Conservation (phyloP, 2,888 invertebrate genomes). For the Neoascia interrupta region DNA sequence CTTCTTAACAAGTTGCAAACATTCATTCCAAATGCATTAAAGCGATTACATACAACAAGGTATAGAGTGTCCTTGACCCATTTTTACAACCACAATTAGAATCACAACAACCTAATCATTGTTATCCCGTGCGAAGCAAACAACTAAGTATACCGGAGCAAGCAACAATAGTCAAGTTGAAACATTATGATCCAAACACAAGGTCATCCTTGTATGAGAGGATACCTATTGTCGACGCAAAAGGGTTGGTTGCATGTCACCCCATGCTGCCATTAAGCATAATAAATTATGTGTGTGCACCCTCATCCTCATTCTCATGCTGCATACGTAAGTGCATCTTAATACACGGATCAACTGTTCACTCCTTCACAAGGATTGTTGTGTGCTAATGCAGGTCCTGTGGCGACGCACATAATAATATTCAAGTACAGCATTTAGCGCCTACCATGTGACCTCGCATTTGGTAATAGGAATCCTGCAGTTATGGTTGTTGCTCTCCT, state of each 20-base stretch:
- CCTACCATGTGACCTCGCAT: conserved; percentile 41
- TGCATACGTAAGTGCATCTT: conserved; percentile 17
- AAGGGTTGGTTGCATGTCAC: conserved; percentile 44
- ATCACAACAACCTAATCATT: conserved; percentile 13
- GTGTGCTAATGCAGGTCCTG: conserved; percentile 12
- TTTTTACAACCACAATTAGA: conserved; percentile 21
- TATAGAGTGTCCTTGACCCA: conserved; percentile 35
- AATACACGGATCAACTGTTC: too few species aligned
- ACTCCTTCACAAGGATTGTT: conserved; percentile 7
- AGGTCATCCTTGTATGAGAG: neutral
- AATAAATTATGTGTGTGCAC: conserved; percentile 18
- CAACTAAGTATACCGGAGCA: neutral
- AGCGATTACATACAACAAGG: too few species aligned
- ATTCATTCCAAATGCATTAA: too few species aligned
- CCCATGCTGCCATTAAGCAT: neutral
- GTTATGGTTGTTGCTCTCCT: too few species aligned
- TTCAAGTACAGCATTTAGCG: conserved; percentile 12
- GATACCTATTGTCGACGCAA: neutral
- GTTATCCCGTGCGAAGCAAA: neutral
- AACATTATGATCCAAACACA: neutral
- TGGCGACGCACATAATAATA: conserved; percentile 41
- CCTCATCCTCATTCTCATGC: conserved; percentile 8
- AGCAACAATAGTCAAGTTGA: neutral
- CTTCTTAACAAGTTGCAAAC: too few species aligned
- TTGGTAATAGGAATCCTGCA: neutral